phyloP scores from a whole-genome alignment of 2,888 invertebrate species.

The Cyclophora albipunctata region DNA sequence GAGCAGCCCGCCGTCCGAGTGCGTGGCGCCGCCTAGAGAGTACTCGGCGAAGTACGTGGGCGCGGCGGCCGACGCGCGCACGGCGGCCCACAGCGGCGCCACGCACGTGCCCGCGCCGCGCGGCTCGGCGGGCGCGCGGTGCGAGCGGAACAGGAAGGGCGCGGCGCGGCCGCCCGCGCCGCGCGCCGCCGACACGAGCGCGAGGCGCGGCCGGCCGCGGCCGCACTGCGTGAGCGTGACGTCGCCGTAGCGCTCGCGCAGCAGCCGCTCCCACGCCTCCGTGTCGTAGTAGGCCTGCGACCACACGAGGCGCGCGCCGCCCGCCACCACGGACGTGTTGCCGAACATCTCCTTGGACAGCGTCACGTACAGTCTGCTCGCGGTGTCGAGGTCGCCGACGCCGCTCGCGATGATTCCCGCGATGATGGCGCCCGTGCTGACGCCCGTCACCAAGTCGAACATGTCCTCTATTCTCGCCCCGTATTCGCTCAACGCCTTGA shows the following conservation, averaged over 20 bases:
- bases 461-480: constrained; percentile 77
- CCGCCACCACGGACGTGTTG: constrained; percentile 49
- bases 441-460: constrained; percentile 92
- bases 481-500: constrained; percentile 81
- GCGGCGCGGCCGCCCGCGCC: constrained; percentile 79
- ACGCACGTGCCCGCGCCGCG: constrained; percentile 82
- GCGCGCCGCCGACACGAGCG: constrained; percentile 86
- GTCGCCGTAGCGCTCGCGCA: constrained; percentile 80
- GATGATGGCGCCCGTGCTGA: constrained; percentile 89
- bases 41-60: constrained; percentile 94
- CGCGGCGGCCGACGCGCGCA: constrained; percentile 92
- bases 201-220: constrained; percentile 71
- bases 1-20: constrained; percentile 89
- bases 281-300: constrained; percentile 93
- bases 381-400: constrained; percentile 51
- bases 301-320: constrained; percentile 78
- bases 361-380: constrained; percentile 55
- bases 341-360: constrained; percentile 67
- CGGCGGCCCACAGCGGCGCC: constrained; percentile 86
- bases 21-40: constrained; percentile 79
- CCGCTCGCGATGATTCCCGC: constrained; percentile 79
- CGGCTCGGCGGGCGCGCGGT: constrained; percentile 77
- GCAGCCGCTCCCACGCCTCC: constrained; percentile 84
- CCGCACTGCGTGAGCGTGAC: constrained; percentile 72
- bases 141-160: constrained; percentile 90